Percentiles rank a stretch among this genome's conserved stretches.
phyloP scores from a whole-genome alignment of 2,888 invertebrate genomes.

The Gymnocheta viridis region DNA sequence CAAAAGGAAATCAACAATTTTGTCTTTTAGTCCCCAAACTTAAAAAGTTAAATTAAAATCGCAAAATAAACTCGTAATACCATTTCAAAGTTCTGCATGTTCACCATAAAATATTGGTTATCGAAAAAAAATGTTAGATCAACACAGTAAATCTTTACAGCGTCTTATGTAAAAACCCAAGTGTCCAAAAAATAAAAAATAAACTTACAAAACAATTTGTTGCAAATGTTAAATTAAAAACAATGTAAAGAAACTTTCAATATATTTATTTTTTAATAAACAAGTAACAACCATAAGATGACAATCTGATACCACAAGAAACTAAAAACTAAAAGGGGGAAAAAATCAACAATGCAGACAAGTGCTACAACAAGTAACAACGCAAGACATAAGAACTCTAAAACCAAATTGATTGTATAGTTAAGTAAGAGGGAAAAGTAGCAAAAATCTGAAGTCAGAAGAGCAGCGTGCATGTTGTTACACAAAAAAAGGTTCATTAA shows the following conservation, averaged over 20 bases:
- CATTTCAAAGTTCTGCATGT: neutral
- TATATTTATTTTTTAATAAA: slow-evolving; percentile 62
- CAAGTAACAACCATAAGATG: slow-evolving; percentile 60
- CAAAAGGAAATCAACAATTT: too few relatives aligned
- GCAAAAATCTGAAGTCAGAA: slow-evolving; percentile 28
- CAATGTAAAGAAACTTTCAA: slow-evolving; percentile 27
- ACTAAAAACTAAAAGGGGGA: slow-evolving; percentile 2
- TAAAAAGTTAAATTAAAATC: neutral
- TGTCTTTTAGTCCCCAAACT: neutral
- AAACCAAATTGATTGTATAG: slow-evolving; percentile 45
- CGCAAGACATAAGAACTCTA: slow-evolving; percentile 25
- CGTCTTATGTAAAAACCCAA: slow-evolving; percentile 32
- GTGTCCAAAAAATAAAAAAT: slow-evolving; percentile 20
- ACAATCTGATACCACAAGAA: slow-evolving; percentile 61
- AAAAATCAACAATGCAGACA: slow-evolving; percentile 20
- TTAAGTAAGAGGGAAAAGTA: slow-evolving; percentile 16
- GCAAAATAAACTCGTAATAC: neutral
- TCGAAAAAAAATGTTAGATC: neutral
- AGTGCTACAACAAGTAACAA: slow-evolving; percentile 43
- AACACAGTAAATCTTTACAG: slow-evolving; percentile 18
- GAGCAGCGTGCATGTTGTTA: slow-evolving; percentile 25
- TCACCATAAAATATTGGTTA: neutral
- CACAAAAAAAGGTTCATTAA: slow-evolving; percentile 64
- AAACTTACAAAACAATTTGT: slow-evolving; percentile 61
- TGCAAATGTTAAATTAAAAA: slow-evolving; percentile 52